Percentiles rank a stretch among this genome's conserved stretches.
Evolutionary conservation across 2,888 invertebrate genomes (phyloP).

Genomic region (Ariolimax columbianus): DNA sequence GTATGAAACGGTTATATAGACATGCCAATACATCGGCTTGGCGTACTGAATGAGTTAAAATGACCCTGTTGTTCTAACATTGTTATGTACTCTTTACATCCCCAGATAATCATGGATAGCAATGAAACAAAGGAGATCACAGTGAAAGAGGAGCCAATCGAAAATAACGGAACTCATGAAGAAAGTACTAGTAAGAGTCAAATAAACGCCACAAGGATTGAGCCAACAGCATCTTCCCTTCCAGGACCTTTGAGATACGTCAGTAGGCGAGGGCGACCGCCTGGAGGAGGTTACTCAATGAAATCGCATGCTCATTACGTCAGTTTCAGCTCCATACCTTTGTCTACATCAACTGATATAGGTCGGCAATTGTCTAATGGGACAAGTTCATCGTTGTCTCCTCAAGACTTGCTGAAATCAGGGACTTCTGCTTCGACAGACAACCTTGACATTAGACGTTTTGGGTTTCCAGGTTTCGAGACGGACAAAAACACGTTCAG

Average conservation of each 20-base stretch:
- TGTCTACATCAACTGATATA: constrained; percentile 13
- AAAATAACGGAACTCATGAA: not conserved
- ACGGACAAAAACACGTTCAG: constrained; percentile 62
- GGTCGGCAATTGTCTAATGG: constrained; percentile 24
- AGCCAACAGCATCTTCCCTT: not conserved
- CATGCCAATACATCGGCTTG: too few species aligned
- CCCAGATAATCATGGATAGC: constrained; percentile 21
- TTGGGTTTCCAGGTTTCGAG: constrained; percentile 41
- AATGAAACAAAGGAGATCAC: not conserved
- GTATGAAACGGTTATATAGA: too few species aligned
- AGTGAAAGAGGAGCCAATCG: constrained; percentile 37
- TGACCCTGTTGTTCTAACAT: too few species aligned
- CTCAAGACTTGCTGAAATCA: constrained; percentile 35
- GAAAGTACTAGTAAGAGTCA: not conserved
- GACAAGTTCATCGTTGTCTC: constrained; percentile 35
- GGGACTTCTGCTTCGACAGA: constrained; percentile 1
- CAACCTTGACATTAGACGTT: constrained; percentile 35
- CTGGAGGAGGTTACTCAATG: constrained; percentile 52
- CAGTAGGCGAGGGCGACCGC: constrained; percentile 47
- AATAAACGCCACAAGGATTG: not conserved
- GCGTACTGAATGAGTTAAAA: too few species aligned
- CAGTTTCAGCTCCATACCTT: constrained; percentile 33
- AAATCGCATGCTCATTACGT: constrained; percentile 44
- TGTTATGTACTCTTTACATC: not conserved
- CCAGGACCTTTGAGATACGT: constrained; percentile 38